phyloP scores from a whole-genome alignment of 2,888 invertebrate species.

The Drosophila mercatorum region DNA sequence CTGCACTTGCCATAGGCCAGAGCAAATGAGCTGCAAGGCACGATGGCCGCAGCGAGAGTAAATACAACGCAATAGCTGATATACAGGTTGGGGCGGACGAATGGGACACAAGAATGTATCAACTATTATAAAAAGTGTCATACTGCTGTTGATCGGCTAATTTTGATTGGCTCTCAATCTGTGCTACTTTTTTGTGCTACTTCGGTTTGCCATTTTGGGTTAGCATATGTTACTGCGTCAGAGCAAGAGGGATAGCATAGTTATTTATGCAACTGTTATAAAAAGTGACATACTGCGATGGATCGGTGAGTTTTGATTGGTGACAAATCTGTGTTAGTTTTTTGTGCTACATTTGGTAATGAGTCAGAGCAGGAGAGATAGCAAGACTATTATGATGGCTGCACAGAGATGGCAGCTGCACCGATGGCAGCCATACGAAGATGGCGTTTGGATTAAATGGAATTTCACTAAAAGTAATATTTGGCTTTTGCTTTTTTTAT shows the following conservation, averaged over 20 bases:
- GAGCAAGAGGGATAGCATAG: not conserved
- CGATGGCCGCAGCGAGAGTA: no score
- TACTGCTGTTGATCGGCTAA: not conserved
- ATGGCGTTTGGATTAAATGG: not conserved
- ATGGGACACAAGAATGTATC: no score
- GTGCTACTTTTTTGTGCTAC: not conserved
- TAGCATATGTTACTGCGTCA: not conserved
- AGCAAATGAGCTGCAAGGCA: no score
- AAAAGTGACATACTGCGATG: not conserved
- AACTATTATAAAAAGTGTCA: not conserved
- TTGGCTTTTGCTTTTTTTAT: constrained; percentile 21
- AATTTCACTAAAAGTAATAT: not conserved
- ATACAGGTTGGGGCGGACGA: no score
- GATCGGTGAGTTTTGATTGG: not conserved
- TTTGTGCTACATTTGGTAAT: not conserved
- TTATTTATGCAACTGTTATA: not conserved
- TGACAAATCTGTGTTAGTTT: not conserved
- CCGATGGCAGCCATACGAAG: not conserved
- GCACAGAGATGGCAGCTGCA: not conserved
- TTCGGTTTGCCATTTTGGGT: not conserved
- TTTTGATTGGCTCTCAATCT: not conserved
- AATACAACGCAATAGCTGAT: no score
- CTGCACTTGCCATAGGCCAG: no score
- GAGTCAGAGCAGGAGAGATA: not conserved
- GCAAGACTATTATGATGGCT: not conserved